Percentiles rank a stretch among this genome's conserved stretches.
Evolutionary conservation across 2,797 vertebrate species (phyloP).

Genomic region (Sylvilagus floridanus): DNA sequence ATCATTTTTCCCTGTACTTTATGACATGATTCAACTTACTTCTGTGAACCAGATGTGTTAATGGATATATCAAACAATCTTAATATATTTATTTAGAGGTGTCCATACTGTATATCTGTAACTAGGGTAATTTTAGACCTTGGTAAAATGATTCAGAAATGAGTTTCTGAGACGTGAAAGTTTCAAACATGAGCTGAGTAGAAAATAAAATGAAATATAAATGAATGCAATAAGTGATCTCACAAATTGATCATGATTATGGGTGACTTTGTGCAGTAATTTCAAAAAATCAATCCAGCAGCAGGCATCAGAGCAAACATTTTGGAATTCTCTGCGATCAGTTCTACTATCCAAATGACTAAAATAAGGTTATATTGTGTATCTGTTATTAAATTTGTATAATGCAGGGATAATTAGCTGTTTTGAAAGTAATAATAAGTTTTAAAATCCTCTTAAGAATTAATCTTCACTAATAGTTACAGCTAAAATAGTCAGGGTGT

Average conservation of each 20-base stretch:
- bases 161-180: background rate
- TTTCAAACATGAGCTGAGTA: background rate
- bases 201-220: background rate
- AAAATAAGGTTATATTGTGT: background rate
- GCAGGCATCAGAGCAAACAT: background rate
- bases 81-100: background rate
- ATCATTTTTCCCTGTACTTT: background rate
- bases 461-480: background rate
- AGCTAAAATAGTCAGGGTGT: background rate
- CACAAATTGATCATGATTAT: background rate
- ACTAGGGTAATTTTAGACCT: background rate
- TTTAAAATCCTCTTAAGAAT: conserved; percentile 46
- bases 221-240: background rate
- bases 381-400: conserved; percentile 16
- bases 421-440: conserved; percentile 43
- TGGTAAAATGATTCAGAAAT: background rate
- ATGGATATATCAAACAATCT: background rate
- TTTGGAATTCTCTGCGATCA: background rate
- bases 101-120: background rate
- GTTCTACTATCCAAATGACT: background rate
- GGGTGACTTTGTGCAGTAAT: background rate
- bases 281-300: background rate
- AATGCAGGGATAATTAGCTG: conserved; percentile 19
- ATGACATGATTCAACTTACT: background rate
- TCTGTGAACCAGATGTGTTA: background rate